Evolutionary conservation across 2,113 vertebrate genomes (phyloP).

Genomic region (Hassar affinis): DNA sequence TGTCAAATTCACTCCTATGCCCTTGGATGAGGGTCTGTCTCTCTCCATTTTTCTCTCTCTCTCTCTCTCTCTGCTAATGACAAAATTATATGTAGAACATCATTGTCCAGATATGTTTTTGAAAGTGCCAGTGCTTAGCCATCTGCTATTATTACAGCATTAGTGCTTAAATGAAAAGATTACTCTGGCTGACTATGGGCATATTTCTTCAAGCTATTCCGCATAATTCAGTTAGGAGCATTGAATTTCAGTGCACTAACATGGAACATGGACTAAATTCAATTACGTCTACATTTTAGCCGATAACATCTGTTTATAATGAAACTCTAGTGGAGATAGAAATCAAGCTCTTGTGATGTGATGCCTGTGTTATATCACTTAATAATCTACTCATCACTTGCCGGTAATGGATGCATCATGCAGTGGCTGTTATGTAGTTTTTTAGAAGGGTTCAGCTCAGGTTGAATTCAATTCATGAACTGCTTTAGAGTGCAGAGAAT

Average conservation of each 20-base stretch:
- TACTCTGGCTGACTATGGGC: conserved; percentile 46
- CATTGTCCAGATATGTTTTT: conserved; percentile 44
- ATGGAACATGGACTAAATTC: conserved; percentile 41
- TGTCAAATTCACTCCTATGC: no score
- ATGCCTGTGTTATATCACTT: not conserved
- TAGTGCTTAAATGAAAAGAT: conserved; percentile 47
- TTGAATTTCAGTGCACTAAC: conserved; percentile 60
- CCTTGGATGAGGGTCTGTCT: not conserved
- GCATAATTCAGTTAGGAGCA: conserved; percentile 58
- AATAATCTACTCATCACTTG: not conserved
- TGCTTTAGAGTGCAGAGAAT: no score
- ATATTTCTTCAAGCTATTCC: conserved; percentile 38
- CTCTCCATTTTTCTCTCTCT: not conserved
- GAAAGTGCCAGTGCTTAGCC: conserved; percentile 52
- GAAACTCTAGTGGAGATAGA: conserved; percentile 30
- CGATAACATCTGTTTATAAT: conserved; percentile 55
- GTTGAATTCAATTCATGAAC: no score
- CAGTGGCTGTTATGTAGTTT: not conserved
- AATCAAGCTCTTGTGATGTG: not conserved
- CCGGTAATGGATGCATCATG: not conserved
- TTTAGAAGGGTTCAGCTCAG: not conserved
- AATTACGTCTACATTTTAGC: conserved; percentile 55
- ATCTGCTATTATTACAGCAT: conserved; percentile 55
- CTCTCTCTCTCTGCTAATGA: conserved; percentile 24
- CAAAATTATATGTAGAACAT: conserved; percentile 55